Evolutionary conservation across 2,888 invertebrate species (phyloP).

Genomic region (Euzetes globulus): DNA sequence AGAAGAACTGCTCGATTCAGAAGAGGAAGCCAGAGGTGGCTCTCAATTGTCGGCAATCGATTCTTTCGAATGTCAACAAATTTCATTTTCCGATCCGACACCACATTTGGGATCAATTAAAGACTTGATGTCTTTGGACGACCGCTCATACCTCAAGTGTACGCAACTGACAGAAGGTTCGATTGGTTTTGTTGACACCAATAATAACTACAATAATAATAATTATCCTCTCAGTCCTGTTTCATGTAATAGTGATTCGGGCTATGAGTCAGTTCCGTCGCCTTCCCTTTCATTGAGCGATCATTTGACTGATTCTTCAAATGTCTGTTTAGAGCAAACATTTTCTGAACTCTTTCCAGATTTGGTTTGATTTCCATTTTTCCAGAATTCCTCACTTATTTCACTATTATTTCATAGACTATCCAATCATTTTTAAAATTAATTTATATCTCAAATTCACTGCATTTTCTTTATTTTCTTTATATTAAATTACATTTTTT

Average conservation of each 20-base stretch:
- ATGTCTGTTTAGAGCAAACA: neutral
- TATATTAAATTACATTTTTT: neutral
- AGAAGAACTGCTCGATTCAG: constrained; percentile 18
- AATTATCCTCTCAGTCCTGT: constrained; percentile 28
- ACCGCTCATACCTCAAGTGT: neutral
- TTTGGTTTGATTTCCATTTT: constrained; percentile 19
- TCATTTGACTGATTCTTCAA: neutral
- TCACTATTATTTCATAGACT: neutral
- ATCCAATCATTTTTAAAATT: neutral
- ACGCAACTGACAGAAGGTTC: neutral
- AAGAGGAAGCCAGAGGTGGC: neutral
- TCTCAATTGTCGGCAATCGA: neutral
- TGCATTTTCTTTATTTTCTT: neutral
- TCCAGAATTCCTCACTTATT: neutral
- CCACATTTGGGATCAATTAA: constrained; percentile 26
- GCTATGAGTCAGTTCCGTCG: constrained; percentile 38
- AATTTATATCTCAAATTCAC: constrained; percentile 1
- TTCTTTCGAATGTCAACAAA: neutral
- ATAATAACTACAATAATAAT: constrained; percentile 1
- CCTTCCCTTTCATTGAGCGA: neutral
- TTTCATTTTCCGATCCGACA: neutral
- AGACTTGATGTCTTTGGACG: constrained; percentile 3
- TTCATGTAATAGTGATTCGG: constrained; percentile 38
- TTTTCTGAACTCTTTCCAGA: constrained; percentile 33
- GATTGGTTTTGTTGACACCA: neutral